Conservation (phyloP, 2,888 invertebrate genomes). For the Patella depressa region DNA sequence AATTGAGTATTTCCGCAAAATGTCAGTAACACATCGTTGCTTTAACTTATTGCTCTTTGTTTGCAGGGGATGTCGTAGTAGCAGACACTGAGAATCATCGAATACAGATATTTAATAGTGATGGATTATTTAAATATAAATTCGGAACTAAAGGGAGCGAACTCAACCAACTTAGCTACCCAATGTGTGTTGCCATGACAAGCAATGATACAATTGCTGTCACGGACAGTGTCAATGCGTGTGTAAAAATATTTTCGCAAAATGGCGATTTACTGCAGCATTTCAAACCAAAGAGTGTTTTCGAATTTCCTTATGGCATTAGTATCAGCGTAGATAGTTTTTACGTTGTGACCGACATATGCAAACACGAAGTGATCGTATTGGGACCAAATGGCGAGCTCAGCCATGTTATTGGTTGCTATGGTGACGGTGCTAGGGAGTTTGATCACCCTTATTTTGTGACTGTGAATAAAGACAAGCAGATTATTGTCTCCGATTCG, state of each 20-base stretch:
- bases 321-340: slow-evolving; percentile 55
- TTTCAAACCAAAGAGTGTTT: slow-evolving; percentile 47
- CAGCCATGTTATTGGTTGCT: slow-evolving; percentile 59
- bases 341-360: slow-evolving; percentile 62
- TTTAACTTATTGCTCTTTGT: not conserved
- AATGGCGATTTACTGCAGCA: slow-evolving; percentile 54
- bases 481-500: slow-evolving; percentile 65
- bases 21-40: no score
- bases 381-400: slow-evolving; percentile 55
- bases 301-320: slow-evolving; percentile 65
- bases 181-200: slow-evolving; percentile 62
- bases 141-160: slow-evolving; percentile 60
- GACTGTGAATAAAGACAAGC: slow-evolving; percentile 58
- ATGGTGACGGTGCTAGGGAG: slow-evolving; percentile 56
- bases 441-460: slow-evolving; percentile 68
- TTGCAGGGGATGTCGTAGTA: slow-evolving; percentile 64
- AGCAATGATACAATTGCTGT: slow-evolving; percentile 60
- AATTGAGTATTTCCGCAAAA: no score
- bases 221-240: slow-evolving; percentile 66
- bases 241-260: slow-evolving; percentile 60
- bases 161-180: slow-evolving; percentile 60
- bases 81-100: slow-evolving; percentile 67
- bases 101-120: slow-evolving; percentile 62
- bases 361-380: slow-evolving; percentile 61
- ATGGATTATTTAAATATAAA: slow-evolving; percentile 59